These are phyloP conservation scores for Sus cebifrons DNA, from an alignment of 2,797 vertebrate genomes.

Conservation along the genomic window DNA sequence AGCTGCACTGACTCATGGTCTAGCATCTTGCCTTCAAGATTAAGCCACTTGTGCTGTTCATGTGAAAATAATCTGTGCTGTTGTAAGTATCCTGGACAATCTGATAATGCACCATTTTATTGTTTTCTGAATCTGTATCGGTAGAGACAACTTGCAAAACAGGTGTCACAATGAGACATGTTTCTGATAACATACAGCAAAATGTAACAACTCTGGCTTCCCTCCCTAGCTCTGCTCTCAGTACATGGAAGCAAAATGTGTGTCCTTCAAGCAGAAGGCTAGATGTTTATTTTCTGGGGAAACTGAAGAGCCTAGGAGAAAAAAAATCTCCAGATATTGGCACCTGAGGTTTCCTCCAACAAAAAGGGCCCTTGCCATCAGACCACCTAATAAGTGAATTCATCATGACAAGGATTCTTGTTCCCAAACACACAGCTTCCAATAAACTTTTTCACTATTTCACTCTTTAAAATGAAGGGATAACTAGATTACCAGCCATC, in stretches of 20 bases:
- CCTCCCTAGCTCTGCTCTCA: not conserved
- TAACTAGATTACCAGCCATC: not conserved
- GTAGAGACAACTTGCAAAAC: constrained; percentile 95
- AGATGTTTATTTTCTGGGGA: constrained; percentile 34
- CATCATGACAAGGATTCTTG: not conserved
- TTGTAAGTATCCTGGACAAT: constrained; percentile 96
- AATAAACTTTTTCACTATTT: not conserved
- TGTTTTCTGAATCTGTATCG: constrained; percentile 96
- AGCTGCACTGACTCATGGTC: constrained; percentile 95
- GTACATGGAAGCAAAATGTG: not conserved
- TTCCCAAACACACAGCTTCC: not conserved
- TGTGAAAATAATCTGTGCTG: constrained; percentile 98
- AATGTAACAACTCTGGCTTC: not conserved
- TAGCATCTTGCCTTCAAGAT: constrained; percentile 96
- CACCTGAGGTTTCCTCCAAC: not conserved
- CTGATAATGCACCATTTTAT: constrained; percentile 95
- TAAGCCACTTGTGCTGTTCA: constrained; percentile 96
- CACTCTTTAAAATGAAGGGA: constrained; percentile 46
- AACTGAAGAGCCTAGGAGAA: not conserved
- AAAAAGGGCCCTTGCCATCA: not conserved
- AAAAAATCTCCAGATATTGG: not conserved
- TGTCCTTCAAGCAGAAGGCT: not conserved
- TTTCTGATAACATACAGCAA: constrained; percentile 92
- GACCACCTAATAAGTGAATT: not conserved
- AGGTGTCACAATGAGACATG: constrained; percentile 97